Conservation (phyloP, 2,113 vertebrate genomes). For the Labeo catla region DNA sequence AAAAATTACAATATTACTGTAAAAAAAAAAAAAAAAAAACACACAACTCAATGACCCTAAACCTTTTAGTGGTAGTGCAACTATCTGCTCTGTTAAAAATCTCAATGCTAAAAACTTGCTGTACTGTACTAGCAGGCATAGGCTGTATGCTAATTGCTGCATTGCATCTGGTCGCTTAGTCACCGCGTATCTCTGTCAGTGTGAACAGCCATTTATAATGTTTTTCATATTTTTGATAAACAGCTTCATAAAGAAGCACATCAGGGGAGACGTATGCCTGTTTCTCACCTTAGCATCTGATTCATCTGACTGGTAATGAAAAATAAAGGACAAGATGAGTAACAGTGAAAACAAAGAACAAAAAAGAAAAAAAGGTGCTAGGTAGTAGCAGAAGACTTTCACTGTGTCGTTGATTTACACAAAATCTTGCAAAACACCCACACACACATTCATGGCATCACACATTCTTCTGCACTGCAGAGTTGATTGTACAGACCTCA, state of each 20-base stretch:
- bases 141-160: neutral
- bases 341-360: slow-evolving; percentile 28
- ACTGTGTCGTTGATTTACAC: neutral
- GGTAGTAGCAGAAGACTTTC: neutral
- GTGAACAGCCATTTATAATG: neutral
- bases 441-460: neutral
- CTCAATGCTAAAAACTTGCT: neutral
- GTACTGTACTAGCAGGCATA: neutral
- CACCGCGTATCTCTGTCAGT: neutral
- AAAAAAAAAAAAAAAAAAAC: neutral
- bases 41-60: neutral
- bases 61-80: neutral
- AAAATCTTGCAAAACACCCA: neutral
- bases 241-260: slow-evolving; percentile 1
- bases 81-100: neutral
- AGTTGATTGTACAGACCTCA: slow-evolving; percentile 68
- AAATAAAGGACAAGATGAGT: slow-evolving; percentile 17
- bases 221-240: slow-evolving; percentile 18
- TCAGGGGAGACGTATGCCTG: neutral
- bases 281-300: slow-evolving; percentile 65
- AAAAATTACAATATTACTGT: too few relatives aligned
- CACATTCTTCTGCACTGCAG: neutral
- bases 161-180: neutral
- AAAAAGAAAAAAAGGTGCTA: neutral
- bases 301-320: slow-evolving; percentile 61